Evolutionary conservation across 2,888 invertebrate genomes (phyloP), one percentile per base, ranked within the genome.

Genomic region (Copidosoma aretas): DNA sequence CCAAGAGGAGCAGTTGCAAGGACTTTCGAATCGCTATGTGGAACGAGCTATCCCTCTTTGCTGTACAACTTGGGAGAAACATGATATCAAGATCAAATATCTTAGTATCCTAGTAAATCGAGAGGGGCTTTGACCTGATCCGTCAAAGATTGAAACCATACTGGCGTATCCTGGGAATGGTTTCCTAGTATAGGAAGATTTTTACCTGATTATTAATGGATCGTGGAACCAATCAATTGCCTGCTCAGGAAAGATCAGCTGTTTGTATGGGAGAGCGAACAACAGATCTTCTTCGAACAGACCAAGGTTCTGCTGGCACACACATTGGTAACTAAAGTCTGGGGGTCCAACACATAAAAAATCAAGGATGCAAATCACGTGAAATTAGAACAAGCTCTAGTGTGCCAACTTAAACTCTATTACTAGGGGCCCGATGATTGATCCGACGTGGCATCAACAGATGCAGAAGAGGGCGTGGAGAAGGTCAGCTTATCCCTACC

Each of bases 161-260:
- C n/a, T n/a, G 64, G 76, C 1, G n/a, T 75, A 74, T 22, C 52
- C n/a, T 81, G 0, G 81, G 80, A 0, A 67, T 80, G 66, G 71
- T 72, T 0, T 75, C 74, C 0, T 81, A 79, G 77, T 81, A n/a
- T n/a, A 71, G 77, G 0, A 73, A 74, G 0, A 78, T 77, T 56
- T 70, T 79, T 0, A n/a, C 70, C 69, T 0, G 65, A 78, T 52
- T 75, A 75, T 32, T 71, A 76, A 0, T 70, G 71, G 0, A 46
- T 73, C 1, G 65, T 70, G 0, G 74, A 69, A 14, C 75, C 76
- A 0, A 61, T 79, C 1, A 77, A 3, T 17, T 8, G 24, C 0
- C 17, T 43, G 22, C 32, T 12, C 5, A 51, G 1, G 10, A 56
- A 54, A 24, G 39, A 43, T 14, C 1, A n/a, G 1, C 32, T 17